These are phyloP conservation scores for Lucilia sericata DNA, from an alignment of 1,140 invertebrate genomes.

Conservation along the genomic window DNA sequence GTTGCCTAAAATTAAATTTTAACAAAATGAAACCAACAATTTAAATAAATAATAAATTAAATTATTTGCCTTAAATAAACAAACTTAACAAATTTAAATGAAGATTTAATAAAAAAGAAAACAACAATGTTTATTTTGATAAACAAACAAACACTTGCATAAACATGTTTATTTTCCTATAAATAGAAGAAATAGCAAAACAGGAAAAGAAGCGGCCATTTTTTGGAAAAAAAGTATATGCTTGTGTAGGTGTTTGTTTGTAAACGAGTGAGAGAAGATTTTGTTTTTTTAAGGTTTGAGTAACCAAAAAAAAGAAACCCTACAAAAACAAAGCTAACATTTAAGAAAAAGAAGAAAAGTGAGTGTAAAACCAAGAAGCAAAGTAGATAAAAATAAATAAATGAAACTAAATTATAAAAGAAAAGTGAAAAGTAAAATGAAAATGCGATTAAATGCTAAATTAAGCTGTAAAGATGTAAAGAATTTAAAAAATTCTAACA, in stretches of 20 bases:
- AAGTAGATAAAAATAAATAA: not conserved
- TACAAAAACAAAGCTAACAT: no score
- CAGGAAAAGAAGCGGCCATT: not conserved
- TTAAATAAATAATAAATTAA: not conserved
- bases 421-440: slow-evolving; percentile 24
- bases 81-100: not conserved
- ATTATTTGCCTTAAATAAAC: not conserved
- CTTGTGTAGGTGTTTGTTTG: not conserved
- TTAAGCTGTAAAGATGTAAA: not conserved
- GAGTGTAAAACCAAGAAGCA: not conserved
- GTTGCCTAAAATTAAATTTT: not conserved
- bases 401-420: not conserved
- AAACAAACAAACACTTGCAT: no score
- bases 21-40: not conserved
- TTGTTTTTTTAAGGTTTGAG: not conserved
- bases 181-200: not conserved
- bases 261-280: not conserved
- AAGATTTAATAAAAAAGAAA: not conserved
- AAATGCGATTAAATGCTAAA: not conserved
- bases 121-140: not conserved
- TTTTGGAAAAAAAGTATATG: not conserved
- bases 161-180: not conserved
- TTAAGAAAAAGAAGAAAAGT: not conserved
- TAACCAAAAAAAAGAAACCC: not conserved
- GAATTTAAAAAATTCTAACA: not conserved